These are phyloP conservation scores for Koerneria pararmatus DNA, from an alignment of 2,888 invertebrate genomes.

Conservation along the genomic window DNA sequence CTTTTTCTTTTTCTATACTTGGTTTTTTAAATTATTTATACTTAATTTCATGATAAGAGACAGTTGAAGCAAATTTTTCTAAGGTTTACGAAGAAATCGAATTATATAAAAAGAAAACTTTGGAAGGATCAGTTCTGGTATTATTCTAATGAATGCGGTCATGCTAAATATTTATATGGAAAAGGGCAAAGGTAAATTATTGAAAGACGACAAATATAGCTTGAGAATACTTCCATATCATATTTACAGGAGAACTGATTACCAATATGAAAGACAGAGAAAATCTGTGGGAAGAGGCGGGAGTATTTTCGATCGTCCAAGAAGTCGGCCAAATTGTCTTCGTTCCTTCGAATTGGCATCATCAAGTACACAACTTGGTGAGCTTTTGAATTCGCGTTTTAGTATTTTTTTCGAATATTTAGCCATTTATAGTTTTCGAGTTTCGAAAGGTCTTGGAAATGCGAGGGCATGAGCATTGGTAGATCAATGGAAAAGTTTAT, in stretches of 20 bases:
- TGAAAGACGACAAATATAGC: background rate
- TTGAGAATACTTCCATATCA: conserved; percentile 26
- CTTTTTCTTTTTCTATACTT: too few relatives aligned
- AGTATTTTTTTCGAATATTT: conserved; percentile 2
- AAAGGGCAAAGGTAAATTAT: background rate
- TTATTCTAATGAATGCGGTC: background rate
- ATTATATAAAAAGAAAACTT: too few relatives aligned
- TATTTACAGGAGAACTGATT: conserved; percentile 20
- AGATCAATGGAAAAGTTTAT: too few relatives aligned
- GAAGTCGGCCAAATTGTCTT: conserved; percentile 83
- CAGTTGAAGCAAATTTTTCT: too few relatives aligned
- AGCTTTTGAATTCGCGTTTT: conserved; percentile 35
- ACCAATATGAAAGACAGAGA: conserved; percentile 34
- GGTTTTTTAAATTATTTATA: too few relatives aligned
- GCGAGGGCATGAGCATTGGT: too few relatives aligned
- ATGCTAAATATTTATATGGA: background rate
- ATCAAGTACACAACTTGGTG: conserved; percentile 87
- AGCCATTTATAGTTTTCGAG: too few relatives aligned
- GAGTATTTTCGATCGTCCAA: conserved; percentile 66
- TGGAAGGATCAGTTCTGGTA: too few relatives aligned
- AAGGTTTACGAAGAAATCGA: too few relatives aligned
- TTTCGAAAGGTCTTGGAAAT: too few relatives aligned
- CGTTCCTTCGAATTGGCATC: conserved; percentile 93
- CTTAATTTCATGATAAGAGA: too few relatives aligned
- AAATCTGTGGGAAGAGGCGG: conserved; percentile 25